These are phyloP conservation scores for Zingel zingel DNA, from an alignment of 2,113 vertebrate species.

Conservation along the genomic window DNA sequence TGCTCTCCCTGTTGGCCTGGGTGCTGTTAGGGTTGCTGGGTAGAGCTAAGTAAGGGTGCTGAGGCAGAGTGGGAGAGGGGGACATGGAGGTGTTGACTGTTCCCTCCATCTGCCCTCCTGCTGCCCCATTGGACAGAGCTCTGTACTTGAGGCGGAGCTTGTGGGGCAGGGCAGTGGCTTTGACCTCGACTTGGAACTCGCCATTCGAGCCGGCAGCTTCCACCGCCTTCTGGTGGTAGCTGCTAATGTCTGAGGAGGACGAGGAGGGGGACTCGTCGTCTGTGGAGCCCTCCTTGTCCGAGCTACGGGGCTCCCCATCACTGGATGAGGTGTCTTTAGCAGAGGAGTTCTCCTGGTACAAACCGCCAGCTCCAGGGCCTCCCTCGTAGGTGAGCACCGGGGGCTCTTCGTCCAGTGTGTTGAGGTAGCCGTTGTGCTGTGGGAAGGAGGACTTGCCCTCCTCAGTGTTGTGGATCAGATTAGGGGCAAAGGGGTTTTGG, in stretches of 20 bases:
- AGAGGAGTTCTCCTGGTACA: constrained; percentile 81
- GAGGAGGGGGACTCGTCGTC: constrained; percentile 82
- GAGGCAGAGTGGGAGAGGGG: constrained; percentile 76
- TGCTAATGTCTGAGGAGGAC: constrained; percentile 79
- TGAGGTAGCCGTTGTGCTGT: constrained; percentile 80
- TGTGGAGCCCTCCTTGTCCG: constrained; percentile 85
- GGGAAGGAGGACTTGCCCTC: constrained; percentile 75
- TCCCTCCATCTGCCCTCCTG: constrained; percentile 63
- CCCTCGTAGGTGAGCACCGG: constrained; percentile 83
- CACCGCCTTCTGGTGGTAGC: constrained; percentile 69
- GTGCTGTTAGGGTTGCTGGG: constrained; percentile 66
- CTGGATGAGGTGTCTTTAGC: constrained; percentile 84
- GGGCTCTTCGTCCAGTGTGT: constrained; percentile 81
- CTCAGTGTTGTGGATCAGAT: constrained; percentile 80
- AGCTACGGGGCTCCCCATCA: constrained; percentile 82
- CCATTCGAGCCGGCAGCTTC: constrained; percentile 17
- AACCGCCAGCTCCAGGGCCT: constrained; percentile 67
- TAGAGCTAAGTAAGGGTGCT: constrained; percentile 85
- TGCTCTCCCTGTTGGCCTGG: constrained; percentile 64
- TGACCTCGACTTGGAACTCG: constrained; percentile 78
- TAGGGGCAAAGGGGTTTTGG: constrained; percentile 78
- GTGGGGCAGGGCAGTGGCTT: constrained; percentile 86
- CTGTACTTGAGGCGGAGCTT: constrained; percentile 89
- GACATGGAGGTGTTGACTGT: constrained; percentile 44
- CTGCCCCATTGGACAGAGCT: constrained; percentile 76